These are phyloP conservation scores for Dicycla oo DNA, from an alignment of 2,888 invertebrate genomes.

Conservation along the genomic window DNA sequence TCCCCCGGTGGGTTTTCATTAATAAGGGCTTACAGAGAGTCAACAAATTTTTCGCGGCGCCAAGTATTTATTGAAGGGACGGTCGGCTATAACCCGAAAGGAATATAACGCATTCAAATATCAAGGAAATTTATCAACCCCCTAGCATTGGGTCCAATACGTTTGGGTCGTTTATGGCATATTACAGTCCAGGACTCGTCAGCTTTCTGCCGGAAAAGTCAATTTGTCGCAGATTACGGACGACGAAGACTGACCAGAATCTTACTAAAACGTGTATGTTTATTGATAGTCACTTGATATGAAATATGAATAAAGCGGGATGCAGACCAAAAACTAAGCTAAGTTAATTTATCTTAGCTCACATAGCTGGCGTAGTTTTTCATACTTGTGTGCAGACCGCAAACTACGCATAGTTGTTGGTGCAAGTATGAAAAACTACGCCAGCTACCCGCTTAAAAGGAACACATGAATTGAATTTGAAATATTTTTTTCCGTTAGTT, in stretches of 20 bases:
- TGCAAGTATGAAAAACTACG: too few species aligned
- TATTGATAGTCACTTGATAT: constrained; percentile 76
- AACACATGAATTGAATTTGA: constrained; percentile 53
- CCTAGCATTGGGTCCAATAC: constrained; percentile 85
- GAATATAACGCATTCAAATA: constrained; percentile 89
- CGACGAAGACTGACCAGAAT: constrained; percentile 76
- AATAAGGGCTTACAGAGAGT: constrained; percentile 78
- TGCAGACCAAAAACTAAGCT: too few species aligned
- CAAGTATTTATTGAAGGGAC: constrained; percentile 83
- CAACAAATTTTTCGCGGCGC: constrained; percentile 76
- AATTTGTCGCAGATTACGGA: constrained; percentile 88
- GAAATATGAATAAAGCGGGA: constrained; percentile 78
- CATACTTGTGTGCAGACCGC: too few species aligned
- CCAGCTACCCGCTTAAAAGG: too few species aligned
- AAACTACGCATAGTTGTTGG: too few species aligned
- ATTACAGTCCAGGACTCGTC: constrained; percentile 87
- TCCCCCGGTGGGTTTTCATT: constrained; percentile 76
- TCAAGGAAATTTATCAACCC: constrained; percentile 88
- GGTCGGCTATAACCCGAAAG: constrained; percentile 80
- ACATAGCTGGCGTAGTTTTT: too few species aligned
- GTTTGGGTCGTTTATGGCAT: constrained; percentile 88
- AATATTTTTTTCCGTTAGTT: constrained; percentile 29
- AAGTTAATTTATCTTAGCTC: too few species aligned
- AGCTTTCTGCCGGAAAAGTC: constrained; percentile 87
- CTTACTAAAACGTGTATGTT: constrained; percentile 82